Base-by-base conservation (phyloP, 2,888 invertebrate species). In the Asteroscopus sphinx region DNA sequence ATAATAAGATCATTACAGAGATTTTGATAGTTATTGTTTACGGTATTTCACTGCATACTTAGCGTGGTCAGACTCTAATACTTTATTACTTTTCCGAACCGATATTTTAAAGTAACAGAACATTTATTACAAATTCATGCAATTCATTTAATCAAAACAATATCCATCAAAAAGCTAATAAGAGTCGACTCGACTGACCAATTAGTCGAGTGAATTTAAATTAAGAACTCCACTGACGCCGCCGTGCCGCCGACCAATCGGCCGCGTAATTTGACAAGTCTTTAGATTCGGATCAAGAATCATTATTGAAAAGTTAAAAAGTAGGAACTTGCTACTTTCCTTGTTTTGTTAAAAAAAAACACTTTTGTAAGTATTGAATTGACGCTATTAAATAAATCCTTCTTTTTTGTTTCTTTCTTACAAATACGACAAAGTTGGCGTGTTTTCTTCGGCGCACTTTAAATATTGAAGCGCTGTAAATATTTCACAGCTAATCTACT, bases 191-290 rank as follows among this genome's bases (percentile, higher is more conserved):
- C 68, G 62, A 61, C 72, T 71, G 76, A 81, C 78, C 80, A 81
- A 81, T 82, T 81, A 82, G 73, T 63, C 49, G 74, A 70, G 68
- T 73, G 76, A 82, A 82, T 80, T 81, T 77, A 79, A 82, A 82
- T 81, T 77, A 82, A 82, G 79, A 78, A 79, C 76, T 75, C 71
- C 47, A 60, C 70, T 68, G 80, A 68, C 73, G 73, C 56, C 62
- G 52, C 58, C 62, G 52, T 56, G 58, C 59, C 64, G 67, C 44
- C 63, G 53, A 64, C 75, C 77, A 76, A 82, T 82, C 79, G 76
- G 67, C 72, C 76, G 72, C 72, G 65, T 73, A 80, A 82, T 80
- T 79, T 77, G 79, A 79, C 73, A 81, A 79, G 79, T 73, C 73
- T 63, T 74, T 57, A 77, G 68, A 79, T 74, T 67, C 60, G 53